Evolutionary conservation across 2,113 vertebrate species (phyloP).

Genomic region (Rhizomys pruinosus): DNA sequence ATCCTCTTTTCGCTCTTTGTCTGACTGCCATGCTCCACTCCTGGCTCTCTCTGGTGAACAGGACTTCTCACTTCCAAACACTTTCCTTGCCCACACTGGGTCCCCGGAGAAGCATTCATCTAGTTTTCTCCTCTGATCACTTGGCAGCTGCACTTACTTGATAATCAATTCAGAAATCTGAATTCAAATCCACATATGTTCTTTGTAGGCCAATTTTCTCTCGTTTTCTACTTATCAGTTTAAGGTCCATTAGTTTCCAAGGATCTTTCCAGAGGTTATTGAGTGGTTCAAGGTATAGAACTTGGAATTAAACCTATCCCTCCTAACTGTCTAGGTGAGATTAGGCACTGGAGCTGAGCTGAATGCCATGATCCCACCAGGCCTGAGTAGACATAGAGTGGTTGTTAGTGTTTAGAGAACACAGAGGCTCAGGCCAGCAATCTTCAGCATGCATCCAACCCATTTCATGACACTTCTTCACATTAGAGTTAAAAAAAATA

Average conservation of each 20-base stretch:
- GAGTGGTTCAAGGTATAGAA: too few relatives aligned
- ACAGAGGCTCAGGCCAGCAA: neutral
- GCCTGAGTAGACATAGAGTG: neutral
- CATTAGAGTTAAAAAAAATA: neutral
- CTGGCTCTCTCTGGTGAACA: neutral
- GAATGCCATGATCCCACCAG: neutral
- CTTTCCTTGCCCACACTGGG: fast-evolving
- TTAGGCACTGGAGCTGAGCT: too few relatives aligned
- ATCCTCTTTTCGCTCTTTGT: neutral
- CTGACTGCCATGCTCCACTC: neutral
- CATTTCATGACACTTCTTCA: neutral
- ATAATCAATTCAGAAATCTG: neutral
- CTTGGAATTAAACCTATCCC: too few relatives aligned
- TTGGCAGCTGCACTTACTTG: neutral
- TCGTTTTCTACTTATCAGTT: too few relatives aligned
- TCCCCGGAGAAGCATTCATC: neutral
- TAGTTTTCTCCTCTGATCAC: neutral
- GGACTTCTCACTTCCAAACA: neutral
- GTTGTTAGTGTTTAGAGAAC: neutral
- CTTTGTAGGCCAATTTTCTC: neutral
- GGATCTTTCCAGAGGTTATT: too few relatives aligned
- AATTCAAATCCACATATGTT: neutral
- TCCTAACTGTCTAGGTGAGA: too few relatives aligned
- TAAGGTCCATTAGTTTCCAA: too few relatives aligned
- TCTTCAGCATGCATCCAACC: neutral